Evolutionary conservation across 2,797 vertebrate species (phyloP), one percentile per base, ranked within the genome.

Genomic region (Chelmon rostratus): DNA sequence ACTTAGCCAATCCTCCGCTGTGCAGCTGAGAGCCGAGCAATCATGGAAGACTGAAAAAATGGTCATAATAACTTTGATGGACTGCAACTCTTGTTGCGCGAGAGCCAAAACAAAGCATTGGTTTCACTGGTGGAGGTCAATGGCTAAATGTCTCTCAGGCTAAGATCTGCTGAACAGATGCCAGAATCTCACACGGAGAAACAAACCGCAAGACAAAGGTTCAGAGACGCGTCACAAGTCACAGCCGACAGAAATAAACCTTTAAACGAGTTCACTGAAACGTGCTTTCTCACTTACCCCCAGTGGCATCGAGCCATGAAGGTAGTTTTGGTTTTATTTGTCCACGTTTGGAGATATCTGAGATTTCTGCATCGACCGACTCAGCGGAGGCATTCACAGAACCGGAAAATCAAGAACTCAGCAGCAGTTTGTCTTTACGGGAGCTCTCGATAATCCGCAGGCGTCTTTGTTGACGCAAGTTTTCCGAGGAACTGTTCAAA

Each of bases 81-180:
- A 82, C 75, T 67, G 73, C 50, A 40, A 59, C 12, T 67, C 59
- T 31, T 44, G 58, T 78, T 49, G 44, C 13, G 28, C 18, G 1
- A 2, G 78, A 65, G 77, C 83, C 85, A 90, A 91, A 83, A 76
- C 58, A 81, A 89, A 91, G 74, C 77, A 10, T 12, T 3, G 76
- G 65, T 54, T 79, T 85, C 78, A n/a, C 64, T 75, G 42, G 73
- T 58, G 46, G 59, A 84, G 65, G 71, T 83, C 78, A 74, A 73
- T 15, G 19, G n/a, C 73, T 76, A 71, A 67, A 72, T 8, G 23
- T 57, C 33, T 71, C 73, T 62, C 33, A 68, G 67, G 68, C 70
- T 65, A 35, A 49, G 56, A 47, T 58, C 71, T 13, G 56, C 75
- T 77, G 68, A 72, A 73, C 4, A 33, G 23, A 35, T 5, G 12